phyloP scores from a whole-genome alignment of 2,888 invertebrate genomes.

The Drosophila phalerata region DNA sequence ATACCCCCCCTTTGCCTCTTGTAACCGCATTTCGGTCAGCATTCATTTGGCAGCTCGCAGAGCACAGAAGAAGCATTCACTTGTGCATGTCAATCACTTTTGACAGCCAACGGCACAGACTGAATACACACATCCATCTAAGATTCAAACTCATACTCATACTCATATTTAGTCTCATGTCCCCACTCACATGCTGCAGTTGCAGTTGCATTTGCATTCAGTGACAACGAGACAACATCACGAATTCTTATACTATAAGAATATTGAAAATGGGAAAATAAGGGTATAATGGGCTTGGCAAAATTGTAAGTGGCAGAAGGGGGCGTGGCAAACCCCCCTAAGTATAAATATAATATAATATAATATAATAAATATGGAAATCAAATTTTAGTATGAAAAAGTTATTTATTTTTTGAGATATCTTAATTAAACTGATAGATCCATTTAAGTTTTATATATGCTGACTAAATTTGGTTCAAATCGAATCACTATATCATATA shows the following conservation, averaged over 20 bases:
- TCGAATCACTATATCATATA: too few species aligned
- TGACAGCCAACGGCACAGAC: conserved; percentile 65
- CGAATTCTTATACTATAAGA: conserved; percentile 60
- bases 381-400: too few species aligned
- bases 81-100: conserved; percentile 77
- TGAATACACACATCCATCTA: conserved; percentile 57
- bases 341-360: too few species aligned
- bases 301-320: too few species aligned
- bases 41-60: conserved; percentile 57
- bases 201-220: conserved; percentile 27
- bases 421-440: too few species aligned
- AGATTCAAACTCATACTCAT: conserved; percentile 19
- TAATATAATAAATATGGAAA: too few species aligned
- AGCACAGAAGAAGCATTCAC: conserved; percentile 58
- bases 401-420: too few species aligned
- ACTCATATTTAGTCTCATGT: conserved; percentile 25
- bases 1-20: neutral
- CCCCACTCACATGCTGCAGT: conserved; percentile 21
- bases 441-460: too few species aligned
- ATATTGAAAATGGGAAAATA: too few species aligned
- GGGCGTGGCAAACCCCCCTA: too few species aligned
- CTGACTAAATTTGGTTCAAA: too few species aligned
- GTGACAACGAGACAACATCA: conserved; percentile 54
- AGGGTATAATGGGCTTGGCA: too few species aligned
- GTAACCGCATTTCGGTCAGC: conserved; percentile 62